Conservation (phyloP, 1,140 invertebrate species). For the Belonocnema kinseyi region DNA sequence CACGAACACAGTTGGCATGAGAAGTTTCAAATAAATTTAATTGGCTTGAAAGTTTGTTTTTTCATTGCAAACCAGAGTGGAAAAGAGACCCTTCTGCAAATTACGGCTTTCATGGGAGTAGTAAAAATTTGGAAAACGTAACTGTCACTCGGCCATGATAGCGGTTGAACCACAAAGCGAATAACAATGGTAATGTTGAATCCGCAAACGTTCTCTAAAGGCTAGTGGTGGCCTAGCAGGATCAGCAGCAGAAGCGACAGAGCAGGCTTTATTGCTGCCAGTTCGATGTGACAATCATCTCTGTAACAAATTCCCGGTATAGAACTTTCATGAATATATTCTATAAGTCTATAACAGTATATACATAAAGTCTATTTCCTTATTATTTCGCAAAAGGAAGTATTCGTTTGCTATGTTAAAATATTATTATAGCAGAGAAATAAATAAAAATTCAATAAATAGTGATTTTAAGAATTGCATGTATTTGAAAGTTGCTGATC, state of each 20-base stretch:
- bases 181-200: background rate
- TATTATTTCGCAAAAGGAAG: background rate
- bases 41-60: no score
- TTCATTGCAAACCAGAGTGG: no score
- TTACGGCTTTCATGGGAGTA: background rate
- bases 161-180: slow-evolving; percentile 2
- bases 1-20: no score
- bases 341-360: background rate
- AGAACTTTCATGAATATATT: background rate
- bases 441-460: no score
- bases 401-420: background rate
- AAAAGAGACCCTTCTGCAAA: background rate
- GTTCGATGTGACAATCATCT: slow-evolving; percentile 15
- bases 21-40: no score
- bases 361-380: background rate
- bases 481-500: no score
- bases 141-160: background rate
- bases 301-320: background rate
- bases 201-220: slow-evolving; percentile 15
- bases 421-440: background rate
- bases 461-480: no score
- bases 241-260: slow-evolving; percentile 9
- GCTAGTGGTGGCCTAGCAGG: background rate
- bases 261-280: slow-evolving; percentile 18
- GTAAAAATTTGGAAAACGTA: background rate